These are phyloP conservation scores for Dunckerocampus dactyliophorus DNA, from an alignment of 2,113 vertebrate genomes.

Conservation along the genomic window DNA sequence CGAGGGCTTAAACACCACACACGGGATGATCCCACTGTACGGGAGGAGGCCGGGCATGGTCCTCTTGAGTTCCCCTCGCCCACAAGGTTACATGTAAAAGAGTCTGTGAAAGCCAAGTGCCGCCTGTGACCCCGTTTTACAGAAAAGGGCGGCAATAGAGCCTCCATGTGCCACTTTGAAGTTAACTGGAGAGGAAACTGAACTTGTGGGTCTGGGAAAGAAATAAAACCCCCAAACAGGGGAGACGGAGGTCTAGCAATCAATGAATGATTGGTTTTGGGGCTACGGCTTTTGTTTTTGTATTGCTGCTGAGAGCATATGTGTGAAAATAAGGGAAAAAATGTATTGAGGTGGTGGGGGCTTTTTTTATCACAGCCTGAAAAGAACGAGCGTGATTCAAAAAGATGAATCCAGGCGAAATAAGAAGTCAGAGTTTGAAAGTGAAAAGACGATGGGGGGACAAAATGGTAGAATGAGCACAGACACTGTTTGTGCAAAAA, in stretches of 20 bases:
- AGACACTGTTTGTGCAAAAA: slow-evolving; percentile 29
- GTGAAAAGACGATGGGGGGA: slow-evolving; percentile 13
- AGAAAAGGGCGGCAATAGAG: too few relatives aligned
- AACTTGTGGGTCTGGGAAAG: slow-evolving; percentile 17
- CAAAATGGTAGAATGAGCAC: slow-evolving; percentile 12
- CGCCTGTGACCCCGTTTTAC: too few relatives aligned
- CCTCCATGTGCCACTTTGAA: too few relatives aligned
- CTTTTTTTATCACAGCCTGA: too few relatives aligned
- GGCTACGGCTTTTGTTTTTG: slow-evolving; percentile 25
- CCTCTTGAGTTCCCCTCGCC: too few relatives aligned
- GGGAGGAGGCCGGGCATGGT: too few relatives aligned
- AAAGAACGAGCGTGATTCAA: not conserved
- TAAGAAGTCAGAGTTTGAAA: slow-evolving; percentile 17
- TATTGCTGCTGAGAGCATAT: slow-evolving; percentile 17
- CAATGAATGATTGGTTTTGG: slow-evolving; percentile 2
- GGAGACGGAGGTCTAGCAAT: not conserved
- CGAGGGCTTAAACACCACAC: too few relatives aligned
- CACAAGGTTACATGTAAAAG: too few relatives aligned
- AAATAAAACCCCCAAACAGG: slow-evolving; percentile 31
- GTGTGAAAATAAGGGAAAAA: slow-evolving; percentile 17
- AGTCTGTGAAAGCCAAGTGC: too few relatives aligned
- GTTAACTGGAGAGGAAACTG: too few relatives aligned
- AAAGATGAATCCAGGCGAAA: slow-evolving; percentile 7
- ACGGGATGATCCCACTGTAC: too few relatives aligned
- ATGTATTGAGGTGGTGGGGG: not conserved